Base-by-base conservation (phyloP, 2,113 vertebrate genomes). In the Ranitomeya variabilis region DNA sequence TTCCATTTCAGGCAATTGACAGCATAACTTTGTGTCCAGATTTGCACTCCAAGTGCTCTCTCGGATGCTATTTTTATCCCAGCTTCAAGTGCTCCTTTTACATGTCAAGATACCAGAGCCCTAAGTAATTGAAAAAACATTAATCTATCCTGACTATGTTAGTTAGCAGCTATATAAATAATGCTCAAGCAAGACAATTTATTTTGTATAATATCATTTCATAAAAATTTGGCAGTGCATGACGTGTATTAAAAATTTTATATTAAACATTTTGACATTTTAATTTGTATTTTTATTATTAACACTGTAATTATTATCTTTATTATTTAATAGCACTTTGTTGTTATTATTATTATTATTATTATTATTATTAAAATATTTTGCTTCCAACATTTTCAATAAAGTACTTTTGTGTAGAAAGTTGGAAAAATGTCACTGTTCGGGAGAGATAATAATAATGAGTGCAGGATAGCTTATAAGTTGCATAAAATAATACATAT, bases 1-100 rank as follows among this genome's bases (percentile, higher is more conserved):
- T 95, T 95, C 94, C 94, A 94, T 95, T 95, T 95, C 90, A 91
- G 94, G 94, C 93, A 94, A 93, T 93, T 93, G 92, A 91, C 78
- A 89, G 94, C 93, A 95, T 95, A 94, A 91, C 92, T 94, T 91
- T 92, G 91, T 90, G 84, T 80, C 57, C 86, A 93, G 91, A 92
- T 91, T 91, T 94, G 92, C 91, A 92, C 91, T 90, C 92, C 90
- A 91, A 92, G 92, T 54, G 93, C 91, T 93, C 94, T 95, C 91
- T 94, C 91, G 90, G 86, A 90, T 85, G 90, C 93, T 96, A 96
- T 95, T 95, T 95, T 95, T 95, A 96, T 93, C 90, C 88, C 89
- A 90, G 90, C 90, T 87, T 93, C 93, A 94, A 96, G 93, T 94
- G 91, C 90, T 90, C 89, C 86, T 90, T 92, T 90, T 92, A 90